Base-by-base conservation (phyloP, 2,888 invertebrate species). In the Tinea semifulvella region DNA sequence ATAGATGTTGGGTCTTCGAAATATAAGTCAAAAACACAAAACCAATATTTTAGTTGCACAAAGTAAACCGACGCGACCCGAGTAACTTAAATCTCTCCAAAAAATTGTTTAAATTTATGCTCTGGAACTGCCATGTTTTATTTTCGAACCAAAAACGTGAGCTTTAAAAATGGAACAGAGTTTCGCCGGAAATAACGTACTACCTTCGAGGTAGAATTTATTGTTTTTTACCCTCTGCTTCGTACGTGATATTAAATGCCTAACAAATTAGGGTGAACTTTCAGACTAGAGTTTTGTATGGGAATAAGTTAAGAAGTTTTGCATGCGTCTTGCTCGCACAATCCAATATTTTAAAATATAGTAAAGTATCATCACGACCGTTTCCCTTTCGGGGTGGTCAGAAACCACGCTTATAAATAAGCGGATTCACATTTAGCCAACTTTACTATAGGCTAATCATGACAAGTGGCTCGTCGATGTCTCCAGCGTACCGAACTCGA, bases 161-260 rank as follows among this genome's bases (percentile, higher is more conserved):
- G 53, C 49, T 53, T 62, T 58, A 57, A 63, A 61, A 58, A 60
- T 26, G 20, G 28, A 42, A 26, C 27, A 61, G 62, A 63, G 61
- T 62, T 62, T 62, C 56, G 54, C 56, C 58, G 56, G 56, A 62
- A 62, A 64, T 68, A 65, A 69, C 57, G 62, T 65, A 67, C 65
- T 60, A 54, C 55, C 57, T 56, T 51, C 50, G 51, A 50, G 51
- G 56, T 55, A 22, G 11, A 60, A 69, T 68, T 68, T 68, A 70
- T 71, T 58, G 58, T 57, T 40, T 40, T 40, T 17, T 7, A 20
- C 40, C 40, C 10, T 40, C 13, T 22, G 40, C 17, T 11, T 4
- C 7, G 40, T 11, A 40, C 18, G 16, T 36, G 11, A 31, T 31
- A 31, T 11, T 13, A n/a, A 14, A 31, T n/a, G 7, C 14, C 2